These are phyloP conservation scores for Cichladusa arquata DNA, from an alignment of 2,113 vertebrate species.

Conservation along the genomic window DNA sequence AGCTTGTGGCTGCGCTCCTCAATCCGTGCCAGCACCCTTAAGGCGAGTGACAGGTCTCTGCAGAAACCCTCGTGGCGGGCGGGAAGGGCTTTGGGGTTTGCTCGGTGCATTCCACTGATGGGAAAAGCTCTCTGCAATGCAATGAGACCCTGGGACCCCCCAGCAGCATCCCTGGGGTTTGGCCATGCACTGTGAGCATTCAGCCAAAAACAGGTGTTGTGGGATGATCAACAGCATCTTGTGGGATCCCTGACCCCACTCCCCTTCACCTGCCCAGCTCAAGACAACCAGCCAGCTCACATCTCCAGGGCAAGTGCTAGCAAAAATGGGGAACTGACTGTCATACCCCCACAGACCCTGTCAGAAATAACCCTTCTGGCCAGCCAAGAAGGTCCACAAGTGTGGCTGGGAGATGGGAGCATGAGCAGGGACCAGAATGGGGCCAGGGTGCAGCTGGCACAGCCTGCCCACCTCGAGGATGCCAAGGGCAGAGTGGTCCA, in stretches of 20 bases:
- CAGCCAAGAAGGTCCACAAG: background rate
- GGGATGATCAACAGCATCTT: background rate
- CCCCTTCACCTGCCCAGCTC: background rate
- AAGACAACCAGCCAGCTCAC: background rate
- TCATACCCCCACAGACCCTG: accelerated
- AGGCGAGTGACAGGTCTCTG: background rate
- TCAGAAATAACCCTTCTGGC: background rate
- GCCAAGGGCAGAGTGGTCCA: background rate
- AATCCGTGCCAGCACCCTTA: background rate
- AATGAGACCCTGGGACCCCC: background rate
- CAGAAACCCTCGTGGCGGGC: accelerated
- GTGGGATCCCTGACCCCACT: background rate
- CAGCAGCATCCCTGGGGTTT: background rate
- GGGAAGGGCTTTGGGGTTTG: background rate
- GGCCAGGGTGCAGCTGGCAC: background rate
- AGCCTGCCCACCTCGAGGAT: background rate
- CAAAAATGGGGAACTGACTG: background rate
- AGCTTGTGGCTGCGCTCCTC: constrained; percentile 36
- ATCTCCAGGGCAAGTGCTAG: background rate
- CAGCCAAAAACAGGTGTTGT: background rate
- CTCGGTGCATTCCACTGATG: background rate
- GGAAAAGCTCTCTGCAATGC: background rate
- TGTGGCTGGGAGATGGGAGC: background rate
- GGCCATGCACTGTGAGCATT: accelerated
- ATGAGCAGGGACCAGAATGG: background rate